These are phyloP conservation scores for Hycleus phaleratus DNA, from an alignment of 1,140 invertebrate species.

Conservation along the genomic window DNA sequence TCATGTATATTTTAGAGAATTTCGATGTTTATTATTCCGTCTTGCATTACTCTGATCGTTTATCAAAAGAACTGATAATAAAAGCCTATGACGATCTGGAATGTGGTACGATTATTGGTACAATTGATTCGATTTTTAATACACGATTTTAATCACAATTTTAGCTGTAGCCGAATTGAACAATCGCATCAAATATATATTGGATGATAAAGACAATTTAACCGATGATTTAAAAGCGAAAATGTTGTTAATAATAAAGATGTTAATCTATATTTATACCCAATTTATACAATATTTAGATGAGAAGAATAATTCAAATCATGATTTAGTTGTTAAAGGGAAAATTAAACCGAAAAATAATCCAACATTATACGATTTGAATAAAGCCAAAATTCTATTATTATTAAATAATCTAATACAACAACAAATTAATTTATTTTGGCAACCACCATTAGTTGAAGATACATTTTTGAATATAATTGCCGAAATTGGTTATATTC, in stretches of 20 bases:
- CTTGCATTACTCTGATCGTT: conserved; percentile 41
- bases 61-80: conserved; percentile 35
- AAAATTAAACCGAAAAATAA: conserved; percentile 8
- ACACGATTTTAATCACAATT: neutral
- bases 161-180: conserved; percentile 22
- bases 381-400: conserved; percentile 27
- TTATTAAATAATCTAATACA: conserved; percentile 28
- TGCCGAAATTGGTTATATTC: conserved; percentile 55
- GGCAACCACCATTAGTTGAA: conserved; percentile 63
- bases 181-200: conserved; percentile 23
- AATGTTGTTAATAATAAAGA: conserved; percentile 32
- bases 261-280: conserved; percentile 32
- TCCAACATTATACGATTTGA: conserved; percentile 9
- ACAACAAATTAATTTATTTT: conserved; percentile 45
- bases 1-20: conserved; percentile 48
- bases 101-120: conserved; percentile 34
- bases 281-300: conserved; percentile 30
- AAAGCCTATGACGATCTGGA: conserved; percentile 39
- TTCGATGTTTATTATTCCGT: conserved; percentile 52
- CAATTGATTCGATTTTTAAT: conserved; percentile 6
- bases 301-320: conserved; percentile 21
- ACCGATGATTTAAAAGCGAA: conserved; percentile 29
- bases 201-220: conserved; percentile 29
- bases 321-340: conserved; percentile 14
- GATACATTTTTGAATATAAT: conserved; percentile 50